These are phyloP conservation scores for Gallinago media DNA, from an alignment of 2,113 vertebrate species.

Conservation along the genomic window DNA sequence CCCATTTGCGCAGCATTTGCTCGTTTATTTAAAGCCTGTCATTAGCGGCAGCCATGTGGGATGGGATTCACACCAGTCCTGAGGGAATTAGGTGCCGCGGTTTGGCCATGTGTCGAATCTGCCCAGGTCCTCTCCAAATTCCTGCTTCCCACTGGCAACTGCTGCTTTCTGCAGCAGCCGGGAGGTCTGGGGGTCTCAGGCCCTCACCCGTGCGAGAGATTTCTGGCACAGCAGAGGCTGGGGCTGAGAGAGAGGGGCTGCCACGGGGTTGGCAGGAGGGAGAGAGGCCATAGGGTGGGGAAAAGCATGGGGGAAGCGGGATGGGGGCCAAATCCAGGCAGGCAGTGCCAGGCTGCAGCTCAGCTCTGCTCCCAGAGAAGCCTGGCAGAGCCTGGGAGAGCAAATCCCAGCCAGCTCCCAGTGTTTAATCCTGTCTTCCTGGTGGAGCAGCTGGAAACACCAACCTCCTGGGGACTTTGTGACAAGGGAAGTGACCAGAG, in stretches of 20 bases:
- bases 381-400: neutral
- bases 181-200: neutral
- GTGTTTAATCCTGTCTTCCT: neutral
- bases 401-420: constrained; percentile 9
- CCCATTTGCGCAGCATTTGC: neutral
- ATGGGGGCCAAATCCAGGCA: neutral
- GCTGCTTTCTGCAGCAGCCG: neutral
- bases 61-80: neutral
- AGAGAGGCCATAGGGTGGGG: neutral
- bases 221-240: neutral
- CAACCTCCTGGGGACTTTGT: neutral
- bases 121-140: neutral
- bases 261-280: neutral
- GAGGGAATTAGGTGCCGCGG: neutral
- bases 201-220: neutral
- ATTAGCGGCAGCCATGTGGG: neutral
- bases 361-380: neutral
- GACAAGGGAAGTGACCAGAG: neutral
- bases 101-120: neutral
- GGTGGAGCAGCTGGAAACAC: neutral
- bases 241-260: neutral
- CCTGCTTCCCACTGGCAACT: neutral
- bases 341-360: neutral
- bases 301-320: neutral
- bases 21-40: neutral